phyloP scores from a whole-genome alignment of 2,888 invertebrate species.

The Heliconius sara region DNA sequence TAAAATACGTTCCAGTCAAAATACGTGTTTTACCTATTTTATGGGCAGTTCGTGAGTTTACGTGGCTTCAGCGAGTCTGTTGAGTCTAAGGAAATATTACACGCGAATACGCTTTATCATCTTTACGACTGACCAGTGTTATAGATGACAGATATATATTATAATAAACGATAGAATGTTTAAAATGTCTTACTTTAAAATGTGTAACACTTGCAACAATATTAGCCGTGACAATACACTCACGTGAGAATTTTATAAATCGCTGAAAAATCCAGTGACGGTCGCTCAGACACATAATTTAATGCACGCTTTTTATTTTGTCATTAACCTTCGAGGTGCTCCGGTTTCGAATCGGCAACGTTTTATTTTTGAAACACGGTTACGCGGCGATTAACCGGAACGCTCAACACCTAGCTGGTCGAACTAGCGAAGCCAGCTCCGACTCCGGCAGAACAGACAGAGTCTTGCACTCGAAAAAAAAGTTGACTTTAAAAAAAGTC shows the following conservation, averaged over 20 bases:
- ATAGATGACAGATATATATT: conserved; percentile 4
- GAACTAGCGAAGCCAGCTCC: conserved; percentile 48
- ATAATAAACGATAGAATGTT: not conserved
- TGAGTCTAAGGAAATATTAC: conserved; percentile 28
- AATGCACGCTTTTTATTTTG: conserved; percentile 80
- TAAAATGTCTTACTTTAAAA: not conserved
- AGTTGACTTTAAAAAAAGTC: conserved; percentile 49
- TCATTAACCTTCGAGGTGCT: conserved; percentile 82
- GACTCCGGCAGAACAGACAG: conserved; percentile 31
- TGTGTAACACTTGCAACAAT: not conserved
- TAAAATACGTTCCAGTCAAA: conserved; percentile 42
- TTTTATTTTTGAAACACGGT: conserved; percentile 81
- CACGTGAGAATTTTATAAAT: conserved; percentile 61
- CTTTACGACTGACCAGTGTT: conserved; percentile 31
- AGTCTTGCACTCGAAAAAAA: conserved; percentile 38
- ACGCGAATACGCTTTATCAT: conserved; percentile 6
- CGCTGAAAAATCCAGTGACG: conserved; percentile 61
- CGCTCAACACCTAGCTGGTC: conserved; percentile 60
- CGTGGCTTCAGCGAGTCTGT: conserved; percentile 33
- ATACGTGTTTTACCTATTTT: conserved; percentile 41
- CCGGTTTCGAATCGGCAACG: conserved; percentile 80
- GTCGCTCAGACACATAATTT: conserved; percentile 69
- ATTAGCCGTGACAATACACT: conserved; percentile 52
- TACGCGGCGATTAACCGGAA: conserved; percentile 66
- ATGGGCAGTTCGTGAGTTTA: conserved; percentile 40